Conservation (phyloP, 1,140 invertebrate species). For the Eupeodes corollae region DNA sequence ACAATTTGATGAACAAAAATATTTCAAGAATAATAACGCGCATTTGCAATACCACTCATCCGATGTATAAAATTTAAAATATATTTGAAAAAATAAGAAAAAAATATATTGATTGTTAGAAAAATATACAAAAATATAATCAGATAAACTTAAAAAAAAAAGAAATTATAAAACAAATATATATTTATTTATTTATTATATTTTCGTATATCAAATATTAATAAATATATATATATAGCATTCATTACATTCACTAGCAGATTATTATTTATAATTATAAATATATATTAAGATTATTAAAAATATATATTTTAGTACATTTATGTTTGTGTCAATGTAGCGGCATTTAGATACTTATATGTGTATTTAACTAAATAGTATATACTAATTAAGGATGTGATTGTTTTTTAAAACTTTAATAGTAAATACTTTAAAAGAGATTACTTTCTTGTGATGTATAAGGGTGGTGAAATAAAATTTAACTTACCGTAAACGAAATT, state of each 20-base stretch:
- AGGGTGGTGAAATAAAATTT: not conserved
- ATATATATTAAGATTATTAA: no score
- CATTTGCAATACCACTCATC: conserved; percentile 26
- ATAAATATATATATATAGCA: conserved; percentile 20
- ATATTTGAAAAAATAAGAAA: conserved; percentile 6
- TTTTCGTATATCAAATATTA: not conserved
- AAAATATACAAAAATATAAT: conserved; percentile 11
- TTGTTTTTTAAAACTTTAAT: no score
- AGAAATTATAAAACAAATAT: not conserved
- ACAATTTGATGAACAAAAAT: no score
- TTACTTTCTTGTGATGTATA: no score
- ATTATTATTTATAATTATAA: conserved; percentile 20
- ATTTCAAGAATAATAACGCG: no score
- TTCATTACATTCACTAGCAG: conserved; percentile 39
- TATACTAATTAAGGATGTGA: no score
- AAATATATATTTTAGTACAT: no score
- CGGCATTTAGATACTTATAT: no score
- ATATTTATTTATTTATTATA: not conserved
- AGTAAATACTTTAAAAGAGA: no score
- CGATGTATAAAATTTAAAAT: conserved; percentile 21
- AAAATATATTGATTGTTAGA: no score
- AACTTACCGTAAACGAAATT: not conserved
- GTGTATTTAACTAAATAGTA: no score
- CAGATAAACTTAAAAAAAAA: conserved; percentile 1
- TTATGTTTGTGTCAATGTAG: no score